Conservation (phyloP, 2,888 invertebrate species). For the Brenthis daphne region DNA sequence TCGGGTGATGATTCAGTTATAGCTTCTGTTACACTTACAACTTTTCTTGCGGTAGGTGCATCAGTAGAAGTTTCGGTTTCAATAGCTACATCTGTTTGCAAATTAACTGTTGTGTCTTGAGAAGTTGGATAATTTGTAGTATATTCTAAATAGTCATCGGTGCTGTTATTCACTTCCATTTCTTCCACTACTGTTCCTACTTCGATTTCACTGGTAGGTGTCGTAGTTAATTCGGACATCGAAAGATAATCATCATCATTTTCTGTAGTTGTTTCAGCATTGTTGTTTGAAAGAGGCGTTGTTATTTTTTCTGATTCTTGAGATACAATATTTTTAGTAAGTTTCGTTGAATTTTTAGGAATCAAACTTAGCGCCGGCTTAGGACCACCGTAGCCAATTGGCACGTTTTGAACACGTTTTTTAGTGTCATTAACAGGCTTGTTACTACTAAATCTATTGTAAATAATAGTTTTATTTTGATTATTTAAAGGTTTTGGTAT, state of each 20-base stretch:
- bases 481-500: constrained; percentile 54
- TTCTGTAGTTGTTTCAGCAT: constrained; percentile 45
- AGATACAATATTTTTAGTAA: constrained; percentile 26
- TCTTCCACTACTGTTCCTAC: constrained; percentile 56
- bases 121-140: constrained; percentile 61
- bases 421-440: constrained; percentile 60
- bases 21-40: constrained; percentile 37
- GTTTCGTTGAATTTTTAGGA: constrained; percentile 27
- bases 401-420: constrained; percentile 73
- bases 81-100: constrained; percentile 47
- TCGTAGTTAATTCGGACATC: constrained; percentile 56
- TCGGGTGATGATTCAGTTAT: constrained; percentile 38
- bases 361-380: constrained; percentile 41
- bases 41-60: constrained; percentile 27
- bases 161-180: constrained; percentile 64
- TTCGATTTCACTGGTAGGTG: constrained; percentile 52
- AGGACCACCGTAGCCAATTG: constrained; percentile 62
- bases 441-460: constrained; percentile 59
- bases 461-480: constrained; percentile 63
- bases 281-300: constrained; percentile 33
- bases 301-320: constrained; percentile 45
- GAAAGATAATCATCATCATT: constrained; percentile 64
- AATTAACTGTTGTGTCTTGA: constrained; percentile 49
- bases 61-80: constrained; percentile 41
- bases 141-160: constrained; percentile 69